Conservation (phyloP, 2,888 invertebrate genomes). For the Acleris sparsana region DNA sequence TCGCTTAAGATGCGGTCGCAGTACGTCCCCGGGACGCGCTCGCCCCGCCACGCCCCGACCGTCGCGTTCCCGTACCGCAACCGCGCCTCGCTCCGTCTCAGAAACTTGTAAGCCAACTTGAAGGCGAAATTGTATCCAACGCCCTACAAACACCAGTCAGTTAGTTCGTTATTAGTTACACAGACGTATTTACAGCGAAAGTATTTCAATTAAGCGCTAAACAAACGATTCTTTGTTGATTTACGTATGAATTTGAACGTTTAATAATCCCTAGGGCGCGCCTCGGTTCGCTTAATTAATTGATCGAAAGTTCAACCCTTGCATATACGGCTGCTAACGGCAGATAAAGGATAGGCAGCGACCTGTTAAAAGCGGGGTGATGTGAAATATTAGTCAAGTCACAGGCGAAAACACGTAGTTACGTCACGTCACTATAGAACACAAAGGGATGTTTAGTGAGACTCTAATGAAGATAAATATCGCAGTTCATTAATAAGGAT, state of each 20-base stretch:
- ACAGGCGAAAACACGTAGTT: slow-evolving; percentile 75
- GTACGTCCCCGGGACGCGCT: slow-evolving; percentile 89
- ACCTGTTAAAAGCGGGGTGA: slow-evolving; percentile 75
- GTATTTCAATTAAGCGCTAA: slow-evolving; percentile 28
- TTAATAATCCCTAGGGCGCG: slow-evolving; percentile 68
- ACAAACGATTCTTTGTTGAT: slow-evolving; percentile 25
- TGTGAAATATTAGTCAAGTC: slow-evolving; percentile 81
- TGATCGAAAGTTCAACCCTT: slow-evolving; percentile 81
- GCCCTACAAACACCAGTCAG: slow-evolving; percentile 78
- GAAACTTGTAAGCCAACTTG: slow-evolving; percentile 92
- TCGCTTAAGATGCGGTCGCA: slow-evolving; percentile 92
- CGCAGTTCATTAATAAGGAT: slow-evolving; percentile 77
- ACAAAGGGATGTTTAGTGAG: slow-evolving; percentile 79
- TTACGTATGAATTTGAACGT: slow-evolving; percentile 45
- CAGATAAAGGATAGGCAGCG: slow-evolving; percentile 77
- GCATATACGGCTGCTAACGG: slow-evolving; percentile 75
- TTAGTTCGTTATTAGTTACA: slow-evolving; percentile 37
- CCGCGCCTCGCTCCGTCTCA: slow-evolving; percentile 89
- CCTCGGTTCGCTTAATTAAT: slow-evolving; percentile 78
- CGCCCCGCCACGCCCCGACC: slow-evolving; percentile 89
- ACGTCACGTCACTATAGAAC: slow-evolving; percentile 73
- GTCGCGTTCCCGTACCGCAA: slow-evolving; percentile 90
- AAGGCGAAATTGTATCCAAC: slow-evolving; percentile 92
- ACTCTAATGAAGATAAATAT: slow-evolving; percentile 83
- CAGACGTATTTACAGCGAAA: slow-evolving; percentile 24